Evolutionary conservation across 2,113 vertebrate genomes (phyloP), one percentile per base, ranked within the genome.

Genomic region (Forbesichthys agassizii): DNA sequence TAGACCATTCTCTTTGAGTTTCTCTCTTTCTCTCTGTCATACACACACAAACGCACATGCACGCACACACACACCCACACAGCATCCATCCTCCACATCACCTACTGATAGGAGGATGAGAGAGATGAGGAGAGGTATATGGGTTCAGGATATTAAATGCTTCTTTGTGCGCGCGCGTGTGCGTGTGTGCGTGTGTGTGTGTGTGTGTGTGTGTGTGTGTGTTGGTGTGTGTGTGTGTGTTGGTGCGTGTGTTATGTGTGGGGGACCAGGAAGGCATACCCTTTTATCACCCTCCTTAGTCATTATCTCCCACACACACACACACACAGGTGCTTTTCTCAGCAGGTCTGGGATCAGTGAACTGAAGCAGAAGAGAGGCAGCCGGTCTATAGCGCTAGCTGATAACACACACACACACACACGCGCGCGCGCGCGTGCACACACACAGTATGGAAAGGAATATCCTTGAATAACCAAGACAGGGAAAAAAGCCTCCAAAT

Each of bases 261-360:
- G 8, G 46, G 18, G 64, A 74, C 74, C 64, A 77, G 65, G 66
- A 75, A 83, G 66, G 78, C 78, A 78, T 73, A 73, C 65, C 11
- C 58, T 64, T 66, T 18, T 16, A 49, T 56, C 69, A 57, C 71
- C 58, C 57, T 62, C 52, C 51, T 53, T 53, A 64, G 59, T 53
- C 75, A 75, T 77, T 73, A 73, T 61, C 58, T 66, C 71, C 61
- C 56, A 65, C 61, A 59, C 20, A 48, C 48, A 71, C 61, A 61
- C 64, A 64, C 46, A 68, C 58, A 81, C 71, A 72, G 66, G 72
- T 16, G 14, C 61, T 60, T 71, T 76, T 80, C 76, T 78, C 78
- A 79, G 83, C 80, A 83, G 83, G 84, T 78, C 60, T 67, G 54
- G 70, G 79, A 83, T 87, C 73, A 84, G 84, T 86, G 79, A 77